Base-by-base conservation (phyloP, 1,140 invertebrate genomes). In the Anastrepha obliqua region DNA sequence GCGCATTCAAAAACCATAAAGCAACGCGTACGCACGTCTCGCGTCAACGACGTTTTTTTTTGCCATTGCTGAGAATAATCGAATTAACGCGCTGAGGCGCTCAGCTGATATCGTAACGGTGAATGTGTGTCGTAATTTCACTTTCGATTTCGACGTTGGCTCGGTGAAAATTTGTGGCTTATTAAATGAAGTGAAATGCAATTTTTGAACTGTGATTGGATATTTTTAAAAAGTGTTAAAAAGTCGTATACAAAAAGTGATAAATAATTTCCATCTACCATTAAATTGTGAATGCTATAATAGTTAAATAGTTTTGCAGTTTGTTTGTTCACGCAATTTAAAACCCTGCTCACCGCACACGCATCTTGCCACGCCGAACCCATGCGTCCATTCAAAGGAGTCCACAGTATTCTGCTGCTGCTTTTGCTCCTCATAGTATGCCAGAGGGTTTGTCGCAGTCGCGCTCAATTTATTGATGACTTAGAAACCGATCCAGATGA, bases 391-490 rank as follows among this genome's bases (percentile, higher is more conserved):
- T 42, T 86, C n/a, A 44, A 55, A 81, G 44, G 39, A 39, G 20
- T 86, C 62, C 3, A 4, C 5, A 62, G 6, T 42, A 39, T 59
- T 2, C 13, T 60, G 15, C 17, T 86, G 20, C 58, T 86, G 58
- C n/a, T 86, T 42, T 86, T n/a, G 17, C n/a, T 86, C 6, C 13
- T 60, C 9, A 62, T 86, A 62, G 13, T 86, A 17, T 86, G 58
- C 17, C 8, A 44, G n/a, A 17, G 15, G 2, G 2, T 60, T 44
- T 42, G 39, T 62, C 59, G 3, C 20, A 86, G 55, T 59, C 85
- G 15, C 58, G 59, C 88, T 0, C 91, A 92, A 85, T 85, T 92
- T 8, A 92, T 92, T 11, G 90, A 89, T 42, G 90, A 55, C 44
- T 55, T 11, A 3, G 74, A 81, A 81, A 81, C 74, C 17, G 74